phyloP scores from a whole-genome alignment of 2,797 vertebrate species.

The Simalia tracyae region DNA sequence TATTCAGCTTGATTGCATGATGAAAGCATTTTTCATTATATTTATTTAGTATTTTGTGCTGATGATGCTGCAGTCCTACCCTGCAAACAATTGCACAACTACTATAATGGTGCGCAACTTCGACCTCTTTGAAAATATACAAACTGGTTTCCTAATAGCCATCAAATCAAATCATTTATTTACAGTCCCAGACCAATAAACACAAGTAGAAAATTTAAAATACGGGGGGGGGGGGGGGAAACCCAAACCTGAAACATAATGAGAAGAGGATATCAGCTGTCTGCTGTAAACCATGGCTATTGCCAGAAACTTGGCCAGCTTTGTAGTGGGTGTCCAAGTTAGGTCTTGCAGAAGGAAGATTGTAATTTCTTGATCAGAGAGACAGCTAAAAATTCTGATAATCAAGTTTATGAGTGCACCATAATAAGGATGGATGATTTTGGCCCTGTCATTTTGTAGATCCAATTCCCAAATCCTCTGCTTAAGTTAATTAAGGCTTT shows the following conservation, averaged over 20 bases:
- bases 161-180: not conserved
- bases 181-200: not conserved
- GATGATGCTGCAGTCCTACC: not conserved
- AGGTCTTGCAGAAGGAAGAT: not conserved
- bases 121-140: not conserved
- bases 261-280: not conserved
- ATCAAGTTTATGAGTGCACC: not conserved
- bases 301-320: not conserved
- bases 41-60: not conserved
- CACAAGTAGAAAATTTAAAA: not conserved
- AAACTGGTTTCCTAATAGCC: not conserved
- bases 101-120: not conserved
- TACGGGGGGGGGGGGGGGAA: not conserved
- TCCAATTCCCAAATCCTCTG: not conserved
- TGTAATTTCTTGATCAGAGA: not conserved
- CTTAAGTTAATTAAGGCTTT: not conserved
- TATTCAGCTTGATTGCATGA: conserved; percentile 61
- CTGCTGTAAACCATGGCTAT: not conserved
- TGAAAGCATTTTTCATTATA: conserved; percentile 18
- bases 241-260: not conserved
- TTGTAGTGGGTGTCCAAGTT: not conserved
- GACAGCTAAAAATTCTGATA: not conserved
- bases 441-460: not conserved
- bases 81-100: not conserved
- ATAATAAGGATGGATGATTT: not conserved